Evolutionary conservation across 2,797 vertebrate genomes (phyloP).

Genomic region (Gymnodraco acuticeps): DNA sequence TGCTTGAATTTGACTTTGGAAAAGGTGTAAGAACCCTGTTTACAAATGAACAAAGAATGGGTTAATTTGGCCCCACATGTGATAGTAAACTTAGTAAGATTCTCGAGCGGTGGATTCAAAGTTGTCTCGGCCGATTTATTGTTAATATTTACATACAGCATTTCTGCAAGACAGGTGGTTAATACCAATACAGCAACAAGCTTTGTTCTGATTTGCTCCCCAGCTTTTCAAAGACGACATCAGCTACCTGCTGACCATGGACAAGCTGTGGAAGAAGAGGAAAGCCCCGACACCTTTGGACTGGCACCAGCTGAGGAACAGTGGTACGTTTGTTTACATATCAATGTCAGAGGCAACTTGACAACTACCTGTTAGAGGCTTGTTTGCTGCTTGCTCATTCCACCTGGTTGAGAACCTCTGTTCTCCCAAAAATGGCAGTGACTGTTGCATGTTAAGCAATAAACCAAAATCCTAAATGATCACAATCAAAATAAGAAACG

Average conservation of each 20-base stretch:
- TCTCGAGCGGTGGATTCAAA: no score
- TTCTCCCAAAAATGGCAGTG: neutral
- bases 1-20: no score
- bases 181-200: neutral
- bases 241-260: constrained; percentile 96
- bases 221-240: constrained; percentile 99
- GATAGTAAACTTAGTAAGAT: no score
- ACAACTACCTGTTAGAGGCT: neutral
- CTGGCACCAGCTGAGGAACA: constrained; percentile 91
- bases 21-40: no score
- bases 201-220: constrained; percentile 21
- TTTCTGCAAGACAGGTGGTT: no score
- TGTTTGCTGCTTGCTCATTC: neutral
- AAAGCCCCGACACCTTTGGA: constrained; percentile 95
- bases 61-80: no score
- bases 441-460: neutral
- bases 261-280: constrained; percentile 98
- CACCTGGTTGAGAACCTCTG: neutral
- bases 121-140: no score
- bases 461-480: neutral
- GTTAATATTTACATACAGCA: no score
- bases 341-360: neutral
- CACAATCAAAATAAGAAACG: neutral
- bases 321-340: constrained; percentile 81
- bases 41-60: no score